Evolutionary conservation across 2,888 invertebrate species (phyloP), one percentile per base, ranked within the genome.

Genomic region (Clitarchus hookeri): DNA sequence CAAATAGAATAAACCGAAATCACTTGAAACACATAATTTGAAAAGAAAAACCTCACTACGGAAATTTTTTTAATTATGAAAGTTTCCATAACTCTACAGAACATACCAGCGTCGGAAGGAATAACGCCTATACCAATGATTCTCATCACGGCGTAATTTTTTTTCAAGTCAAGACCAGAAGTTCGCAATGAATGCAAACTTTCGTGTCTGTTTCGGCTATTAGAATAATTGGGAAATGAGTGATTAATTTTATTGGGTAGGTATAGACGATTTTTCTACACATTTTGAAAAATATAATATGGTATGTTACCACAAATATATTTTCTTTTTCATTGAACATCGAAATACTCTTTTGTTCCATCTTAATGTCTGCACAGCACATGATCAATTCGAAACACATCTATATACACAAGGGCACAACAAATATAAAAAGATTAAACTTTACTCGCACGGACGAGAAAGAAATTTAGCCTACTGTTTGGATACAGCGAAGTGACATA

Each of bases 351-450:
- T n/a, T n/a, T n/a, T 23, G 11, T 65, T 19, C n/a, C 65, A 1
- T 65, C n/a, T 65, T 65, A 65, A 65, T 65, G 65, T 65, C 65
- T 65, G 65, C 65, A 65, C 65, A 65, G 65, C 65, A 65, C 65
- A 65, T 16, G 8, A 65, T 65, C 65, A 65, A 65, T 65, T 65
- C 3, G n/a, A 23, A 65, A 65, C 16, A 65, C 65, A 48, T 65
- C 16, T 65, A 65, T 65, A 65, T 65, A 65, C 65, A 65, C 65
- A 65, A 65, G 65, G 65, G n/a, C 65, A 65, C 65, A 23, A 23
- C 16, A 12, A n/a, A 65, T 65, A 65, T 65, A 65, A 65, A 65
- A 65, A 65, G 8, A n/a, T 65, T 12, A 53, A 53, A 53, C 23
- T 65, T 23, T 23, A 65, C 65, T 65, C 65, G 65, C 65, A 65